Conservation (phyloP, 2,888 invertebrate species). For the Hypselothyrea guttata region DNA sequence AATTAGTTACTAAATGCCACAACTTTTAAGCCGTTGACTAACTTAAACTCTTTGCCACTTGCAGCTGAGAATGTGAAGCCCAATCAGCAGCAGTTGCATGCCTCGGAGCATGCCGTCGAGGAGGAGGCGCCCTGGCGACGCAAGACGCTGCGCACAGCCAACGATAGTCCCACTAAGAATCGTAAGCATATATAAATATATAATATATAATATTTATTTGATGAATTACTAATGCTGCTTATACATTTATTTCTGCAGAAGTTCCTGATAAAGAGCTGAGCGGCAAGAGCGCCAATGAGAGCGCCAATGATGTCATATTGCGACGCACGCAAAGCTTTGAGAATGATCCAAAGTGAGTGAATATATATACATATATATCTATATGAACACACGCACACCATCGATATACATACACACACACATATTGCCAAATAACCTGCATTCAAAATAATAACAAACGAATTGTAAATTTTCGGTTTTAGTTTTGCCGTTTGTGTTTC, state of each 20-base stretch:
- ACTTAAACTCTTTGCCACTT: slow-evolving; percentile 22
- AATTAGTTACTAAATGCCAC: slow-evolving; percentile 22
- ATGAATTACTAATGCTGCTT: not conserved
- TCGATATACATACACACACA: slow-evolving; percentile 10
- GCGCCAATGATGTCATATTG: slow-evolving; percentile 86
- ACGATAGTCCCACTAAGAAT: slow-evolving; percentile 84
- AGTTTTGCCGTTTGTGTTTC: slow-evolving; percentile 63
- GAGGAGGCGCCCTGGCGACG: slow-evolving; percentile 87
- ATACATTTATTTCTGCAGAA: slow-evolving; percentile 79
- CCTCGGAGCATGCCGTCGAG: slow-evolving; percentile 82
- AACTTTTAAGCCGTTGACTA: not conserved
- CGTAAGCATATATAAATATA: slow-evolving; percentile 81
- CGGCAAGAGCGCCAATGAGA: slow-evolving; percentile 67
- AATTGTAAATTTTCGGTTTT: slow-evolving; percentile 44
- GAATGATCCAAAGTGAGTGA: slow-evolving; percentile 92
- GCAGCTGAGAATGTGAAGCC: slow-evolving; percentile 66
- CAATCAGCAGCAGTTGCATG: slow-evolving; percentile 82
- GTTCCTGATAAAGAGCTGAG: slow-evolving; percentile 84
- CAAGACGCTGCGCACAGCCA: slow-evolving; percentile 83
- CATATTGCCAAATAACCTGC: slow-evolving; percentile 59
- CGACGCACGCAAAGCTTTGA: slow-evolving; percentile 94
- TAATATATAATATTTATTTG: not conserved
- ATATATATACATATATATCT: slow-evolving; percentile 33
- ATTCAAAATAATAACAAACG: slow-evolving; percentile 51
- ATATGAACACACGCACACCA: slow-evolving; percentile 39